Evolutionary conservation across 2,888 invertebrate genomes (phyloP).

Genomic region (Cataglyphis albicans): DNA sequence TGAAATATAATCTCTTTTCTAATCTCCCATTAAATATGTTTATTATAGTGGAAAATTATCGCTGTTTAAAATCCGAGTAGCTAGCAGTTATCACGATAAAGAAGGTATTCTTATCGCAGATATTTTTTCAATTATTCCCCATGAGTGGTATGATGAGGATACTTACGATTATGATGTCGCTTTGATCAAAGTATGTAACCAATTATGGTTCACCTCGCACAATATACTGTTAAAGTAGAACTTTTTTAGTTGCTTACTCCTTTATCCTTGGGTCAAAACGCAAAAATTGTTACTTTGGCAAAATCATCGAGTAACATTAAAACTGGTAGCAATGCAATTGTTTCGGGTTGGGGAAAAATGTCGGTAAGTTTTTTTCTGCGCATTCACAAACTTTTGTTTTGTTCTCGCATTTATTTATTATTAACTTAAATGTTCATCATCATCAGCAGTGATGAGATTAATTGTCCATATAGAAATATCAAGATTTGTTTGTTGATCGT

Average conservation of each 20-base stretch:
- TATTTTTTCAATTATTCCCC: conserved; percentile 81
- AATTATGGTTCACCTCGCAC: not conserved
- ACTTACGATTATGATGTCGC: conserved; percentile 86
- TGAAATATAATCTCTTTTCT: not conserved
- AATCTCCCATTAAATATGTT: not conserved
- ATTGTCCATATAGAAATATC: conserved; percentile 66
- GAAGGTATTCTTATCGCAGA: conserved; percentile 65
- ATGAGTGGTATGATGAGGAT: conserved; percentile 78
- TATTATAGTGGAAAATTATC: not conserved
- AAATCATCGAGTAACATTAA: conserved; percentile 21
- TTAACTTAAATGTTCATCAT: conserved; percentile 50
- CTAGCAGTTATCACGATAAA: conserved; percentile 69
- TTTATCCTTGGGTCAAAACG: conserved; percentile 38
- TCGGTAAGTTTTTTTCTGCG: conserved; percentile 68
- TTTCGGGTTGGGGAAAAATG: conserved; percentile 80
- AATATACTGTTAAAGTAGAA: not conserved
- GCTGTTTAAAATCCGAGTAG: conserved; percentile 70
- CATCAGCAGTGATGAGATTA: conserved; percentile 60
- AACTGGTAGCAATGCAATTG: conserved; percentile 55
- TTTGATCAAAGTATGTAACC: conserved; percentile 81
- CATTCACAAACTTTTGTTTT: not conserved
- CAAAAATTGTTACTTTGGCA: conserved; percentile 61
- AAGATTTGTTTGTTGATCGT: conserved; percentile 60
- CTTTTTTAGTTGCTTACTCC: conserved; percentile 44
- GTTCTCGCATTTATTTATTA: not conserved